A percentile compares a stretch with the other conserved stretches of the same genome.
These are phyloP conservation scores for Heloderma charlesbogerti DNA, from an alignment of 2,113 vertebrate genomes.

Conservation along the genomic window DNA sequence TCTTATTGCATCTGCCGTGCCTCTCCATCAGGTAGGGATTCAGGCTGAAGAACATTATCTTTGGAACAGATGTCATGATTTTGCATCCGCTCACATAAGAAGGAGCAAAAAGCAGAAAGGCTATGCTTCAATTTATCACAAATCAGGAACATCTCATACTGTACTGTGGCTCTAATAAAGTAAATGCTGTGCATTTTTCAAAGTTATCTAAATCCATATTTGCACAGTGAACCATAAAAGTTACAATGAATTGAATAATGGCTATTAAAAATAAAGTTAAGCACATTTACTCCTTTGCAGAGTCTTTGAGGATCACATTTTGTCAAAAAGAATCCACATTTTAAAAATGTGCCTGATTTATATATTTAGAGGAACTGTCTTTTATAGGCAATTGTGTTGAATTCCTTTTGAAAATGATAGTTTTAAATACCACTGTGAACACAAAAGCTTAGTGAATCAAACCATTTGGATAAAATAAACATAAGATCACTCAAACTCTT, in stretches of 20 bases:
- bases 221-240: slow-evolving; percentile 22
- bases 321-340: slow-evolving; percentile 3
- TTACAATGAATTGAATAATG: slow-evolving; percentile 51
- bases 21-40: slow-evolving; percentile 45
- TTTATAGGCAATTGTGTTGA: slow-evolving; percentile 27
- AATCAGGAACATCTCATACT: slow-evolving; percentile 30
- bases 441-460: rapidly evolving
- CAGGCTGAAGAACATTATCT: slow-evolving; percentile 13
- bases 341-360: slow-evolving; percentile 45
- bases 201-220: slow-evolving; percentile 17
- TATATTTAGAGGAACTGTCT: slow-evolving; percentile 30
- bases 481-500: background rate
- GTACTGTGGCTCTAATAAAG: slow-evolving; percentile 41
- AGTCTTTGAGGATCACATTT: slow-evolving; percentile 54
- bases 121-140: slow-evolving; percentile 35
- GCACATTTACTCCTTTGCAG: slow-evolving; percentile 26
- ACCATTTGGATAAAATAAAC: background rate
- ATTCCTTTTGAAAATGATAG: slow-evolving; percentile 41
- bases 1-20: slow-evolving; percentile 5
- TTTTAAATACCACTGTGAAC: background rate
- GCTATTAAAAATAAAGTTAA: slow-evolving; percentile 50
- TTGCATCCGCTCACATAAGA: slow-evolving; percentile 40
- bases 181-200: slow-evolving; percentile 42
- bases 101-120: background rate
- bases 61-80: background rate